Evolutionary conservation across 2,113 vertebrate genomes (phyloP), one percentile per base, ranked within the genome.

Genomic region (Syngnathoides biaculeatus): DNA sequence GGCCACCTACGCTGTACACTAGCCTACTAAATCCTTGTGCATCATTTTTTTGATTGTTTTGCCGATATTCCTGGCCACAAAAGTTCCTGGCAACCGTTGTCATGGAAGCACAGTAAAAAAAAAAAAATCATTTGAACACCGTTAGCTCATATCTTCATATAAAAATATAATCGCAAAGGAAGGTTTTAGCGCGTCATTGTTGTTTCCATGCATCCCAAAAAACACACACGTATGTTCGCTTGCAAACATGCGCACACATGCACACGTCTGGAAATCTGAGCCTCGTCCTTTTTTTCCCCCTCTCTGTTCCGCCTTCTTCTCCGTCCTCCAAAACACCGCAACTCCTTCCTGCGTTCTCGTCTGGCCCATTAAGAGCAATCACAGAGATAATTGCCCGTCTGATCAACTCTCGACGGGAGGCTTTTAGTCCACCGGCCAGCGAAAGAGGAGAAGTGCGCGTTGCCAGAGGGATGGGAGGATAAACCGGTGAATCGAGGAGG

Each of bases 161-260:
- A 92, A 92, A 93, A 93, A 93, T 93, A 92, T 84, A 92, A 55
- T 55, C 22, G 82, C 89, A 91, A 92, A 90, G 75, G 64, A 93
- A 92, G 75, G 83, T 86, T 17, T 86, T 56, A 90, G 89, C 73
- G 81, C 74, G 81, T 79, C 81, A 69, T 80, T 81, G 64, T 60
- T 77, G 26, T 67, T 61, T 61, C 52, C 56, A 75, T 6, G 8
- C 65, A 58, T 63, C 47, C 38, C 56, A 12, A 69, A 69, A 73
- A 57, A 30, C 55, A 59, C 64, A 75, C 43, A 47, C 24, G 65
- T 61, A 66, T 66, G 60, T 64, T 77, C 53, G 9, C 45, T 65
- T 52, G 47, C 65, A 74, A 79, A 69, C 73, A 58, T 52, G 43
- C 17, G 56, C 52, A 68, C 69, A 64, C 13, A 13, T 35, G 38